Evolutionary conservation across 2,797 vertebrate genomes (phyloP).

Genomic region (Ctenosaura bakeri): DNA sequence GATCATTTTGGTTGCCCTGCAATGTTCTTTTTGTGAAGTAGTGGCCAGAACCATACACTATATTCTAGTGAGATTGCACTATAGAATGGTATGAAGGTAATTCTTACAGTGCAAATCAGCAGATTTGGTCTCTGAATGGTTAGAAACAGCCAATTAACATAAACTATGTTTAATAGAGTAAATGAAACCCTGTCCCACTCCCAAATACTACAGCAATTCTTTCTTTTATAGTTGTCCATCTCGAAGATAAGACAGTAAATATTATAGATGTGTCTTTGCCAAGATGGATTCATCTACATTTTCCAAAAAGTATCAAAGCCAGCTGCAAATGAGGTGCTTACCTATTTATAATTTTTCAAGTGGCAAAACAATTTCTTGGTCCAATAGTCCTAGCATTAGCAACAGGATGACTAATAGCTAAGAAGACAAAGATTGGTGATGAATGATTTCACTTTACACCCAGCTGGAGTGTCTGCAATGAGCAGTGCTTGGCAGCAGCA

Average conservation of each 20-base stretch:
- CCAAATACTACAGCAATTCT: not conserved
- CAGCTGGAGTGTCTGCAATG: too few species aligned
- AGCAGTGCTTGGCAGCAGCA: too few species aligned
- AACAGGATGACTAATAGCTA: not conserved
- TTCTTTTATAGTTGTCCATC: not conserved
- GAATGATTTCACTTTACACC: not conserved
- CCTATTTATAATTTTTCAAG: not conserved
- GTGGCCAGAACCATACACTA: not conserved
- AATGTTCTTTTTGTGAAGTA: too few species aligned
- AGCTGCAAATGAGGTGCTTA: not conserved
- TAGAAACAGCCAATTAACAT: not conserved
- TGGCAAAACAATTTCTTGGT: not conserved
- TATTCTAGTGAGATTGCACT: too few species aligned
- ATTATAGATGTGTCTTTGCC: not conserved
- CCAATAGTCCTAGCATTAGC: not conserved
- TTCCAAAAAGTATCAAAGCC: not conserved
- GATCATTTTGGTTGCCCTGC: too few species aligned
- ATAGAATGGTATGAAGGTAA: too few species aligned
- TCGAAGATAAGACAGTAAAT: not conserved
- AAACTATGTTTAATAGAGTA: not conserved
- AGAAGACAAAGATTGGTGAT: not conserved
- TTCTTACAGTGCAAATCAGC: not conserved
- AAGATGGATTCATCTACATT: not conserved
- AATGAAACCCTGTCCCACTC: not conserved
- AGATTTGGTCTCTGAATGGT: not conserved